These are phyloP conservation scores for Solenodon paradoxus DNA, from an alignment of 2,113 vertebrate genomes.

Conservation along the genomic window DNA sequence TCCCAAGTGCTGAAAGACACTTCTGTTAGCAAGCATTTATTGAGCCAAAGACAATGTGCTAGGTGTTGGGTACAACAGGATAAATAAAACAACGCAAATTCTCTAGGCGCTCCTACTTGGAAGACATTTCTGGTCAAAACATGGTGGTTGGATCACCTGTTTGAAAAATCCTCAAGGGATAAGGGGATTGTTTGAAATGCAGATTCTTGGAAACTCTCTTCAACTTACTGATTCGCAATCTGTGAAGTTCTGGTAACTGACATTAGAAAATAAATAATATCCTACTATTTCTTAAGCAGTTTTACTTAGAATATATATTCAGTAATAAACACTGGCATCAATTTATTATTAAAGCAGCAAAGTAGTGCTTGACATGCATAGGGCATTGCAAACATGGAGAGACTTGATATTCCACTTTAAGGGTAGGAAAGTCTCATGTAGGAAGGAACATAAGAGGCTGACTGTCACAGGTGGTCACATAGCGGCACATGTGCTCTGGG, in stretches of 20 bases:
- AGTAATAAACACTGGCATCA: background rate
- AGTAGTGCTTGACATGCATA: background rate
- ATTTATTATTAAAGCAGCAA: background rate
- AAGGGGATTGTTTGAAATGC: background rate
- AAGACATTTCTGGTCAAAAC: background rate
- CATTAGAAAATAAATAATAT: background rate
- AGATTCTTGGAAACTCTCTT: background rate
- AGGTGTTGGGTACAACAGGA: background rate
- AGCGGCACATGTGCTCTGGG: background rate
- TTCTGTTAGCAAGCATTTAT: conserved; percentile 34
- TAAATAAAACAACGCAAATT: background rate
- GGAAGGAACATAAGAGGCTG: background rate
- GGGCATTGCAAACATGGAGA: background rate
- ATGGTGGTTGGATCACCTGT: background rate
- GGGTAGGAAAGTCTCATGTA: background rate
- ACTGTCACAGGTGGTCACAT: background rate
- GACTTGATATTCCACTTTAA: background rate
- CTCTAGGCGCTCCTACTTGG: background rate
- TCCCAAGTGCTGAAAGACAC: background rate
- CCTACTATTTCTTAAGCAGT: background rate
- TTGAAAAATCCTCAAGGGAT: background rate
- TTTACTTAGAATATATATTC: background rate
- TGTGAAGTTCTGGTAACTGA: background rate
- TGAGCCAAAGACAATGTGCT: background rate
- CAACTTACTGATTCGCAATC: background rate